Percentiles rank a stretch among this genome's conserved stretches.
Evolutionary conservation across 1,140 invertebrate species (phyloP).

Genomic region (Ips nitidus): DNA sequence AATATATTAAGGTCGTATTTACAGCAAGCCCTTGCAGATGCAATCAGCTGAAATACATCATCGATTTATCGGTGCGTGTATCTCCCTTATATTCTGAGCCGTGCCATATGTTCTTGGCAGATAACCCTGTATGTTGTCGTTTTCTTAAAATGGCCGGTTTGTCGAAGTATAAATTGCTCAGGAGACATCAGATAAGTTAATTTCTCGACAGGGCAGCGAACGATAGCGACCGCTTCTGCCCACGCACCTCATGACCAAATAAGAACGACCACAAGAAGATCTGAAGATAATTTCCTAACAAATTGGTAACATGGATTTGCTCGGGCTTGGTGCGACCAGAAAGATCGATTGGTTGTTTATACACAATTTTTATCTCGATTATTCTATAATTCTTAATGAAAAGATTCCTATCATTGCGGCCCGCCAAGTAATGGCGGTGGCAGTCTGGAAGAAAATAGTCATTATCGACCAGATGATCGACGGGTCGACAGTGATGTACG

Average conservation of each 20-base stretch:
- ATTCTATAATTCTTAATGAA: background rate
- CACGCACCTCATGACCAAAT: constrained; percentile 35
- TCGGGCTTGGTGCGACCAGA: background rate
- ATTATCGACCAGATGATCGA: background rate
- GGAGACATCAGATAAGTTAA: constrained; percentile 39
- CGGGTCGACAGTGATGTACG: constrained; percentile 3
- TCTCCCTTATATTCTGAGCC: constrained; percentile 21
- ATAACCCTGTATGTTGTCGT: constrained; percentile 30
- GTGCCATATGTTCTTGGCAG: constrained; percentile 30
- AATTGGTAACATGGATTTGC: constrained; percentile 31
- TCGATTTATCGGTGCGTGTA: constrained; percentile 27
- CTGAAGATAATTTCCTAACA: constrained; percentile 32
- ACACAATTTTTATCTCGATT: constrained; percentile 1
- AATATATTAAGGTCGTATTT: constrained; percentile 19
- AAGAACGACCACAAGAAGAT: constrained; percentile 30
- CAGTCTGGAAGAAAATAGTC: constrained; percentile 5
- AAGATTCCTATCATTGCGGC: constrained; percentile 5
- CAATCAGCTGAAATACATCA: constrained; percentile 23
- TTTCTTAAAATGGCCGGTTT: constrained; percentile 35
- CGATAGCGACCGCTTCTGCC: constrained; percentile 23
- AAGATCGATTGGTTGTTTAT: constrained; percentile 8
- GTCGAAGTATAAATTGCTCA: constrained; percentile 38
- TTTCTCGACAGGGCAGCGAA: constrained; percentile 35
- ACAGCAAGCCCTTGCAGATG: constrained; percentile 18
- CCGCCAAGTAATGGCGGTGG: constrained; percentile 9